Evolutionary conservation across 1,140 invertebrate species (phyloP).

Genomic region (Nasonia longicornis): DNA sequence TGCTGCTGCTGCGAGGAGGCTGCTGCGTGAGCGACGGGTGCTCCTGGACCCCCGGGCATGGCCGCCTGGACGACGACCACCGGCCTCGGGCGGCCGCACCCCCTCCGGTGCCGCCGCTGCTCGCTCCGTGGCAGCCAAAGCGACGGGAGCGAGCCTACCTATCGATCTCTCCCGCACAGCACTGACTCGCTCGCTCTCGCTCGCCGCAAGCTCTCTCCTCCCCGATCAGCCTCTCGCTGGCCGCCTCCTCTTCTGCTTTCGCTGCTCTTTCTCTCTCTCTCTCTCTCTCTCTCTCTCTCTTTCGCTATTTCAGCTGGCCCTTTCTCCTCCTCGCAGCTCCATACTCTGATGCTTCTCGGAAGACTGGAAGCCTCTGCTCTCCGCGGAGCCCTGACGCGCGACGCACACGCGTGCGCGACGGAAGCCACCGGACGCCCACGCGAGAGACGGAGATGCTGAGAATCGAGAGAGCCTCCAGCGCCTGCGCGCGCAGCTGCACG

Average conservation of each 20-base stretch:
- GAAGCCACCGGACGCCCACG: background rate
- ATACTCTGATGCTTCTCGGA: no score
- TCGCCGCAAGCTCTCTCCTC: slow-evolving; percentile 12
- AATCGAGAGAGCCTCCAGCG: background rate
- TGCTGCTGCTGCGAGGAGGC: background rate
- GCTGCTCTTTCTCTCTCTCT: background rate
- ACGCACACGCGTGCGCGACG: background rate
- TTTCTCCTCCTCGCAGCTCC: no score
- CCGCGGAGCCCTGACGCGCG: no score
- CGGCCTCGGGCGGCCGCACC: slow-evolving; percentile 55
- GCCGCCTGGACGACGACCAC: slow-evolving; percentile 49
- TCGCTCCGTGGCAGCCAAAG: slow-evolving; percentile 51
- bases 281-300: background rate
- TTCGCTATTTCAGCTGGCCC: background rate
- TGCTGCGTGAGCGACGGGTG: background rate
- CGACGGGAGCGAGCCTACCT: slow-evolving; percentile 27
- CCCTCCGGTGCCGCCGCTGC: slow-evolving; percentile 57
- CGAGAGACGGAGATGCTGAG: background rate
- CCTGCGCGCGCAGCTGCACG: background rate
- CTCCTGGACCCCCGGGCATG: slow-evolving; percentile 38
- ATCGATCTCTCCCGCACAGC: slow-evolving; percentile 34
- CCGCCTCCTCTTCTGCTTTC: slow-evolving; percentile 9
- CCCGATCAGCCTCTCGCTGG: slow-evolving; percentile 52
- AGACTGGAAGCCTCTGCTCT: no score
- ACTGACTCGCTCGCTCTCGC: slow-evolving; percentile 39